Evolutionary conservation across 1,140 invertebrate species (phyloP), one percentile per base, ranked within the genome.

Genomic region (Drosophila bocki): DNA sequence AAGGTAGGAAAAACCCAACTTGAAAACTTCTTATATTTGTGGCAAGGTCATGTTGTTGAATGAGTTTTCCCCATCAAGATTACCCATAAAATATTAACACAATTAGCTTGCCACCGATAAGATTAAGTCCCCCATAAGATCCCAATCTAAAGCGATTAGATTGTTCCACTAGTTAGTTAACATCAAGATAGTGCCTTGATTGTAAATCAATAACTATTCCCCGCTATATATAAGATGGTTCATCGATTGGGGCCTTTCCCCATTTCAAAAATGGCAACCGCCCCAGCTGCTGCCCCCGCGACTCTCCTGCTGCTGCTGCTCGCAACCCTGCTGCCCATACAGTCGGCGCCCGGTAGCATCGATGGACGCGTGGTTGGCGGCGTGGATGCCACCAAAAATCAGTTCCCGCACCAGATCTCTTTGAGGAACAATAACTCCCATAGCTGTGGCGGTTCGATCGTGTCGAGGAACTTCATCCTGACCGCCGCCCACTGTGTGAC

Each of bases 401-500:
- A 90, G 42, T 94, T 94, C 50, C 94, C 94, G 3, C 93, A 94
- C 56, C 94, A 94, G 82, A 91, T 94, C 0, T 94, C 93, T 12
- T 45, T 94, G 39, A 78, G 93, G 35, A 92, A 86, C 62, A 42
- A 37, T 0, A 60, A 69, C 6, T 91, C 84, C 0, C 93, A 94
- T 39, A 92, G 92, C 47, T 95, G 95, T 50, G 95, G 95, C 3
- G 95, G 94, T 15, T 95, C 95, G 1, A 94, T 95, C 3, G 81
- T 95, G n/a, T 92, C 91, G 11, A 68, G 78, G 0, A 90, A 93
- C 59, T 94, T 92, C 72, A 92, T 95, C 33, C 81, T 95, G 3
- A 95, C 94, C 1, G 95, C 95, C 3, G 94, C 94, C 39, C 95
- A 95, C 64, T 95, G 95, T 60, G 82, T 91, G 7, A 65, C 62